phyloP scores from a whole-genome alignment of 2,888 invertebrate species.

The Conops quadrifasciatus region DNA sequence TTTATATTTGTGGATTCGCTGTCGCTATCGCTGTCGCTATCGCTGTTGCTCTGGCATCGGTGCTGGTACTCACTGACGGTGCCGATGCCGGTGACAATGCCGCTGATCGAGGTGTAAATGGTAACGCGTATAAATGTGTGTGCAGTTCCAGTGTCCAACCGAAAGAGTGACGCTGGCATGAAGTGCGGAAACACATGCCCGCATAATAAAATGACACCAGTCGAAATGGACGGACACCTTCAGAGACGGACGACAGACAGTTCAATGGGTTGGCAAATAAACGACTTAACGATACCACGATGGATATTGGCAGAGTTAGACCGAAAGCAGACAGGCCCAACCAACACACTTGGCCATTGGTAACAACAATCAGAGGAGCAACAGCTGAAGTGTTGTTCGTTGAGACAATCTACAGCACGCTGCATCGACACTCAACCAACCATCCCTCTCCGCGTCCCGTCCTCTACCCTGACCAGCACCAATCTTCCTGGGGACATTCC shows the following conservation, averaged over 20 bases:
- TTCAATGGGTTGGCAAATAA: constrained; percentile 5
- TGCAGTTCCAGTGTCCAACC: constrained; percentile 5
- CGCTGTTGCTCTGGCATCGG: too few species aligned
- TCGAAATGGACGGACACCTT: constrained; percentile 18
- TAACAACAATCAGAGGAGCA: constrained; percentile 16
- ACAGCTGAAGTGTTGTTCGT: neutral
- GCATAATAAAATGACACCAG: constrained; percentile 42
- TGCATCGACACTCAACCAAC: neutral
- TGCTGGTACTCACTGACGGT: neutral
- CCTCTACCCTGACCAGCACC: too few species aligned
- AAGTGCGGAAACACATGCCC: constrained; percentile 43
- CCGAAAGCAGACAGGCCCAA: neutral
- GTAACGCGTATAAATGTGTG: constrained; percentile 32
- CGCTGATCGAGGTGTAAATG: neutral
- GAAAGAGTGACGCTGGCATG: constrained; percentile 34
- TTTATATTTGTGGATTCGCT: constrained; percentile 15
- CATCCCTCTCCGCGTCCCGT: too few species aligned
- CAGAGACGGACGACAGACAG: constrained; percentile 1
- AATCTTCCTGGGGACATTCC: neutral
- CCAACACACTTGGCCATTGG: constrained; percentile 15
- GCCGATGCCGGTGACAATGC: neutral
- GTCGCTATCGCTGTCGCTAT: neutral
- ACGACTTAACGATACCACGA: constrained; percentile 7
- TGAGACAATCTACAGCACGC: neutral
- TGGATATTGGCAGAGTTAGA: constrained; percentile 14